Evolutionary conservation across 2,113 vertebrate genomes (phyloP), one percentile per base, ranked within the genome.

Genomic region (Eira barbara): DNA sequence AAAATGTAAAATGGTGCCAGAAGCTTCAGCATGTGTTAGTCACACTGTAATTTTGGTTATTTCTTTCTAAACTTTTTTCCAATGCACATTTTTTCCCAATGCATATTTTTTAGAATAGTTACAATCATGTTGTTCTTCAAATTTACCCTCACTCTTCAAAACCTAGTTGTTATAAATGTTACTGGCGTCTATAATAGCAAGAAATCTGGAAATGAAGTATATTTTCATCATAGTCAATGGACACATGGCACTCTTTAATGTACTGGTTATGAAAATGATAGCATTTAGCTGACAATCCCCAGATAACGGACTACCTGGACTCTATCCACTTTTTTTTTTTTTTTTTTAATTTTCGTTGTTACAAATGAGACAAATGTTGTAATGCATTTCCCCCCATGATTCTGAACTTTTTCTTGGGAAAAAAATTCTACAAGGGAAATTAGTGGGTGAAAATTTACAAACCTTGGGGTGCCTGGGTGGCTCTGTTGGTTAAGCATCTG

Each of bases 41-140:
- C 71, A 97, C 49, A 79, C 81, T 93, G 29, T 90, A 96, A 97
- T 97, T 97, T 97, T 95, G 94, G 84, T 97, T 98, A 76, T 85
- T 95, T 97, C 39, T 39, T 96, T 87, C 80, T 94, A 95, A 55
- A 95, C 7, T 82, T 91, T 95, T 86, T 82, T 86, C 29, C 23
- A 88, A 36, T 82, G 15, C 29, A 61, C 76, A 93, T 25, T 91
- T 95, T 82, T 86, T 78, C 83, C 29, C 23, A 85, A 36, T 82
- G 15, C 29, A 61, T 84, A 91, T 25, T 91, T 95, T 95, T 96
- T 90, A 34, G 36, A 92, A 55, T 1, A 71, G 34, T 55, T 94
- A 9, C 86, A 69, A 67, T 79, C 63, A 83, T 36, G 12, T 80
- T 96, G 11, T 55, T 61, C 9, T 81, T 94, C 65, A 21, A 89